Evolutionary conservation across 2,888 invertebrate species (phyloP).

Genomic region (Agrotis segetum): DNA sequence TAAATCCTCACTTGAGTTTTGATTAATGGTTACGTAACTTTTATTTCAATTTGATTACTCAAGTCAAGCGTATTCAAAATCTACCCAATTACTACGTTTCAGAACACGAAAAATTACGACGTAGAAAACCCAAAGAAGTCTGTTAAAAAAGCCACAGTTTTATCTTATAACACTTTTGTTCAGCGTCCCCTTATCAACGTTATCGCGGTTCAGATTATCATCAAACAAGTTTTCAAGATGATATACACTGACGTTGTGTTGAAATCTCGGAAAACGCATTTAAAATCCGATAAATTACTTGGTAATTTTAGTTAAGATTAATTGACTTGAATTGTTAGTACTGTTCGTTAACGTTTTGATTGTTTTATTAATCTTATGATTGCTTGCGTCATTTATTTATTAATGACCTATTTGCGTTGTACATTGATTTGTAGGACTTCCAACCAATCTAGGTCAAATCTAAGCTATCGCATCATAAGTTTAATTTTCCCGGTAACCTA

Average conservation of each 20-base stretch:
- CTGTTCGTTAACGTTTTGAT: conserved; percentile 36
- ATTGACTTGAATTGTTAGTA: conserved; percentile 49
- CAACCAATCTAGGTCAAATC: background rate
- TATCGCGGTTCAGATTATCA: conserved; percentile 55
- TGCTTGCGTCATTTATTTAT: conserved; percentile 36
- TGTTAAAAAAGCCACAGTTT: conserved; percentile 12
- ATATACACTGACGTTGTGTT: conserved; percentile 41
- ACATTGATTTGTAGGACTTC: conserved; percentile 24
- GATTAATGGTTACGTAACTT: background rate
- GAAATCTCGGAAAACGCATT: conserved; percentile 50
- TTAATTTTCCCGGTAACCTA: conserved; percentile 33
- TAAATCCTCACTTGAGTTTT: no score
- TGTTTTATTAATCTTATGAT: conserved; percentile 48
- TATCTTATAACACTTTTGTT: conserved; percentile 25
- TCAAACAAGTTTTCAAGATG: conserved; percentile 45
- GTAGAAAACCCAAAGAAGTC: conserved; percentile 4
- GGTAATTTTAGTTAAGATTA: conserved; percentile 46
- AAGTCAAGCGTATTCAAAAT: conserved; percentile 3
- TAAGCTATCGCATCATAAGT: background rate
- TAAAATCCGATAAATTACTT: conserved; percentile 49
- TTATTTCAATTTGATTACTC: conserved; percentile 5
- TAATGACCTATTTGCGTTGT: conserved; percentile 19
- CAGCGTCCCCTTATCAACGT: conserved; percentile 31
- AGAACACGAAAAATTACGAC: background rate
- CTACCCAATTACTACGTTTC: conserved; percentile 1